phyloP scores from a whole-genome alignment of 2,888 invertebrate species.

The Callimorpha dominula region DNA sequence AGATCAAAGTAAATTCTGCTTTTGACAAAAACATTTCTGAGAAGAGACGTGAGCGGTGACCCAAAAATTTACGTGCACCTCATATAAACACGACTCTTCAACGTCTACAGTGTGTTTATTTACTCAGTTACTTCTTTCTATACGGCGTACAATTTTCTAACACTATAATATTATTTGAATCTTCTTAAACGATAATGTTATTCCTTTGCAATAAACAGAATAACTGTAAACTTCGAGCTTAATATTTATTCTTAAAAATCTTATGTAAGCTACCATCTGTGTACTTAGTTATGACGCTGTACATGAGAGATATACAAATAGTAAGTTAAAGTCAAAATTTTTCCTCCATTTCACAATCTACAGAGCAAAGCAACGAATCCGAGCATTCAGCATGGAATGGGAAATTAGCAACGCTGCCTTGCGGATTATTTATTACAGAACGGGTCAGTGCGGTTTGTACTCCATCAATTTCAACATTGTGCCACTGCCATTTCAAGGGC shows the following conservation, averaged over 20 bases:
- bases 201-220: too few relatives aligned
- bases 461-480: slow-evolving; percentile 54
- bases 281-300: not conserved
- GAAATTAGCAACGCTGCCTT: slow-evolving; percentile 54
- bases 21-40: slow-evolving; percentile 62
- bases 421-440: slow-evolving; percentile 54
- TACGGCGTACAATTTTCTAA: slow-evolving; percentile 19
- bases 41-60: slow-evolving; percentile 64
- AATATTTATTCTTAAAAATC: not conserved
- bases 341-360: slow-evolving; percentile 22
- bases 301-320: not conserved
- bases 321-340: slow-evolving; percentile 11
- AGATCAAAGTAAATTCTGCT: slow-evolving; percentile 63
- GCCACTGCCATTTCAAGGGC: slow-evolving; percentile 39
- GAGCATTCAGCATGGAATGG: slow-evolving; percentile 45
- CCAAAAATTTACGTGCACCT: slow-evolving; percentile 66
- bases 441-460: slow-evolving; percentile 48
- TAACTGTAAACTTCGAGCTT: not conserved
- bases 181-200: not conserved
- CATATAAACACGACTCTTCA: slow-evolving; percentile 61
- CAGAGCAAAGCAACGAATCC: slow-evolving; percentile 31
- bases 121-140: slow-evolving; percentile 33
- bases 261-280: not conserved
- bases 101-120: slow-evolving; percentile 60
- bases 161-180: slow-evolving; percentile 27